Conservation (phyloP, 2,797 vertebrate genomes). For the Danio aesculapii region DNA sequence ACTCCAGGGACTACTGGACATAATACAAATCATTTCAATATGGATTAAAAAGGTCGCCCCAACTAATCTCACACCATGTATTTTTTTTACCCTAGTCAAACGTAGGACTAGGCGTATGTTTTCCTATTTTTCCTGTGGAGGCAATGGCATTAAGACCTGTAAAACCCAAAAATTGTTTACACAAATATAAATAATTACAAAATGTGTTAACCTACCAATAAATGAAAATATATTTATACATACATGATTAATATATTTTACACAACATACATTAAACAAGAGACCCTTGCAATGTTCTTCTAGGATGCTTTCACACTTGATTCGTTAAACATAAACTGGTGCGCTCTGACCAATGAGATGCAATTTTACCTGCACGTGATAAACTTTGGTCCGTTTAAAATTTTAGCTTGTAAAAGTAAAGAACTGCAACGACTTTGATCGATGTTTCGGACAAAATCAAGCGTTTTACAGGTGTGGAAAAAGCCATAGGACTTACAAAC, state of each 20-base stretch:
- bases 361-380: no score
- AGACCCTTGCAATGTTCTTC: no score
- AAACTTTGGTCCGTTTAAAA: no score
- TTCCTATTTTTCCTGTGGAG: not conserved
- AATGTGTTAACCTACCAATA: not conserved
- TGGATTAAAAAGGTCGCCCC: constrained; percentile 78
- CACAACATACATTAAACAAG: not conserved
- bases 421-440: no score
- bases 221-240: not conserved
- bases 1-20: constrained; percentile 77
- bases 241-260: no score
- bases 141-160: not conserved
- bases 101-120: not conserved
- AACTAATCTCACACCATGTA: constrained; percentile 70
- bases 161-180: not conserved
- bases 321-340: no score
- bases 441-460: no score
- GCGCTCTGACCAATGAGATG: no score
- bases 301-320: no score
- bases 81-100: constrained; percentile 36
- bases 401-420: no score
- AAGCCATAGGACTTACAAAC: no score
- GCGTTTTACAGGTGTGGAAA: no score
- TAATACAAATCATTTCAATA: constrained; percentile 83
- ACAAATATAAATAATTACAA: not conserved